Evolutionary conservation across 2,888 invertebrate species (phyloP).

Genomic region (Amblyjoppa fuscipennis): DNA sequence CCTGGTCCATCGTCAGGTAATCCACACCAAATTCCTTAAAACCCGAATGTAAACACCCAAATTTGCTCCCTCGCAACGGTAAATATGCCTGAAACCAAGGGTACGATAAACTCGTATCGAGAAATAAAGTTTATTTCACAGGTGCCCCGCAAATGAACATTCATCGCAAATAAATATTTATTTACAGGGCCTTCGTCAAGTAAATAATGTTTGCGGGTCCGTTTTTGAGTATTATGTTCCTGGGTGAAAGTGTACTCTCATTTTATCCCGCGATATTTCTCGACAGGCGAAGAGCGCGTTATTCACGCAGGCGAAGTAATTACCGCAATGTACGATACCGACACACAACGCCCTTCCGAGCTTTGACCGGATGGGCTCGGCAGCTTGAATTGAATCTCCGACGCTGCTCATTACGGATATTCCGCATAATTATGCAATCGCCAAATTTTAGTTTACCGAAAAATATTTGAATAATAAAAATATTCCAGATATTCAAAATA

Average conservation of each 20-base stretch:
- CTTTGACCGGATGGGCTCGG: conserved; percentile 74
- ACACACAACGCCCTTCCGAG: conserved; percentile 67
- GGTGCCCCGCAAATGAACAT: not conserved
- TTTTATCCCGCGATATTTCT: conserved; percentile 30
- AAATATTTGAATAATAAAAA: conserved; percentile 9
- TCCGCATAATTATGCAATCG: not conserved
- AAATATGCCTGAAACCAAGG: not conserved
- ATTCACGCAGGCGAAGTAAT: conserved; percentile 72
- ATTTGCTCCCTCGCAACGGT: not conserved
- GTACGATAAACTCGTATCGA: not conserved
- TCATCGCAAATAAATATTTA: not conserved
- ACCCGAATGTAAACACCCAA: not conserved
- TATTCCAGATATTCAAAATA: not conserved
- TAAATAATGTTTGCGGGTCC: not conserved
- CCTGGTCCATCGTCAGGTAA: not conserved
- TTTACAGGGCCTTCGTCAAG: not conserved
- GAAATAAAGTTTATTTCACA: not conserved
- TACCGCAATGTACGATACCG: conserved; percentile 71
- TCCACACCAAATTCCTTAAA: not conserved
- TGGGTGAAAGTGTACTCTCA: conserved; percentile 5
- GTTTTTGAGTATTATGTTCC: not conserved
- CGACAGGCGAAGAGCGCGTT: conserved; percentile 40
- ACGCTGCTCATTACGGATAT: not conserved
- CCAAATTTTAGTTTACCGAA: not conserved
- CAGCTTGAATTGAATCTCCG: not conserved